A percentile compares a stretch with the other conserved stretches of the same genome.
Evolutionary conservation across 2,888 invertebrate genomes (phyloP).

Genomic region (Laspeyria flexula): DNA sequence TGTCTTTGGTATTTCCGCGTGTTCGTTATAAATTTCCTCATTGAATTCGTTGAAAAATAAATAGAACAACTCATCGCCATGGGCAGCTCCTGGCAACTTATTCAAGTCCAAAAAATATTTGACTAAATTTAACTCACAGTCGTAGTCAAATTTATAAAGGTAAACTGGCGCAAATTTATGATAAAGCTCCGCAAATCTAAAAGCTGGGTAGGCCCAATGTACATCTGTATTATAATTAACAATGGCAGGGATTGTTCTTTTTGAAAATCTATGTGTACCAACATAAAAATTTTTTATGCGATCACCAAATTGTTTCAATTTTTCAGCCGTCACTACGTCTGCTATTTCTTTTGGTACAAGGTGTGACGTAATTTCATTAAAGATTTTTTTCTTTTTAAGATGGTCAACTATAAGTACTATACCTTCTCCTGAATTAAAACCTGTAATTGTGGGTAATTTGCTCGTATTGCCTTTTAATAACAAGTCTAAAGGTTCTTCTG

Average conservation of each 20-base stretch:
- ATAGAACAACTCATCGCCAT: constrained; percentile 80
- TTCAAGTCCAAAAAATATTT: constrained; percentile 48
- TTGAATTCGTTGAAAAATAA: constrained; percentile 65
- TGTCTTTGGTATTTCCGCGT: constrained; percentile 59
- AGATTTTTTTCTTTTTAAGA: constrained; percentile 46
- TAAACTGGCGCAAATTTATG: constrained; percentile 48
- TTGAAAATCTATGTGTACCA: constrained; percentile 45
- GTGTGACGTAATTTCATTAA: constrained; percentile 55
- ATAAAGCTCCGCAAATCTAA: constrained; percentile 60
- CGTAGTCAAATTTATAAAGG: constrained; percentile 64
- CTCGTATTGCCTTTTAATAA: constrained; percentile 52
- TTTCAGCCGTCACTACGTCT: constrained; percentile 40
- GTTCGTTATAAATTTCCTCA: constrained; percentile 59
- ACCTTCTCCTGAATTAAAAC: constrained; percentile 67
- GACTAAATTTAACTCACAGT: constrained; percentile 62
- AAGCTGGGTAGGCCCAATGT: constrained; percentile 56
- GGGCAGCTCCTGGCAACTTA: constrained; percentile 67
- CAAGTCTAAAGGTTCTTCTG: constrained; percentile 53
- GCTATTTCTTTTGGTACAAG: constrained; percentile 60
- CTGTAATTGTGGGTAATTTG: constrained; percentile 61
- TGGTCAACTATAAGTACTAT: constrained; percentile 48
- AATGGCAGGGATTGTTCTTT: constrained; percentile 46
- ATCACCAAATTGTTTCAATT: constrained; percentile 54
- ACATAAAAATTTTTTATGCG: constrained; percentile 60
- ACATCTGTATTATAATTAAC: constrained; percentile 57